Base-by-base conservation (phyloP, 2,888 invertebrate species). In the Eupeodes latifasciatus region DNA sequence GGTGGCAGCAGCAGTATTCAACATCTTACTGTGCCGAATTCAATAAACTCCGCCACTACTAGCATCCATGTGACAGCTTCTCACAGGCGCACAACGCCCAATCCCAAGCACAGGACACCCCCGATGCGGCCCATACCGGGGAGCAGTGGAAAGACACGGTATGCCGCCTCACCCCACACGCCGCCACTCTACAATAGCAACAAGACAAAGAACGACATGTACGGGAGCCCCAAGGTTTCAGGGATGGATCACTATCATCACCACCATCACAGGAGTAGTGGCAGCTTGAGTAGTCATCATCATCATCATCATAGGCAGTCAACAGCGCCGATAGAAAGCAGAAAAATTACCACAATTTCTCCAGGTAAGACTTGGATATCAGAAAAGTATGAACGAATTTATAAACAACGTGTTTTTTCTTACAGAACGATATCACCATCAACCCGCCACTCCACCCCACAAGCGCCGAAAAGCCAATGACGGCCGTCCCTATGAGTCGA, bases 391-490 rank as follows among this genome's bases (percentile, higher is more conserved):
- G 4, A 34, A 19, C 10, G 3, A 1, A 61, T 12, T 40, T 11
- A 47, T 16, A 36, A 3, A 4, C 10, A 4, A n/a, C 47, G 11
- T 12, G 9, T 47, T 67, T 59, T 59, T 84, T 10, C 9, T 47
- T 74, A 64, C 85, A 90, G 93, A 93, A 84, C 92, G 93, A 5
- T 93, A 93, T 84, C 92, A 93, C 72, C 93, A 93, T 89, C 93
- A 93, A 78, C 91, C 92, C 2, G 91, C 90, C 51, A 92, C 93
- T 12, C 93, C 94, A 53, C 93, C 93, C 11, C 92, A 93, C 66
- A 94, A 93, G 77, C 92, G 93, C n/a, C 91, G 93, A 91, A 94
- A 93, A 92, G 90, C 91, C 11, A 91, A 91, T 76, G 92, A 92
- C 75, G 91, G 90, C 5, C 91, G 93, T 9, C 16, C 85, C n/a